Evolutionary conservation across 1,140 invertebrate genomes (phyloP).

Genomic region (Drosophila jambulina): DNA sequence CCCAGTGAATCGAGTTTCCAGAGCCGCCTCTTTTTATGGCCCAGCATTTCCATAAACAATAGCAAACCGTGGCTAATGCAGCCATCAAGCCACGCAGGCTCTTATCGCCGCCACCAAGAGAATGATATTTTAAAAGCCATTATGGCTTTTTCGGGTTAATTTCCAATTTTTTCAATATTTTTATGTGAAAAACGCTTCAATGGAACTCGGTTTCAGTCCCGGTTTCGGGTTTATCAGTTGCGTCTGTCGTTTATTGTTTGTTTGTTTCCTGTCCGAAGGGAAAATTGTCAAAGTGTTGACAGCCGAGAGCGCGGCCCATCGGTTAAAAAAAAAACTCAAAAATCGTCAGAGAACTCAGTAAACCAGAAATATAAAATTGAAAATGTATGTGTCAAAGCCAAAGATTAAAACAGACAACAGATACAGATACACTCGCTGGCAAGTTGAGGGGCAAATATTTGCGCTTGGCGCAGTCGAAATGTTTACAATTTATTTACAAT

Average conservation of each 20-base stretch:
- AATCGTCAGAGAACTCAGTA: conserved; percentile 1
- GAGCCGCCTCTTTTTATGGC: conserved; percentile 41
- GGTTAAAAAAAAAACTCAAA: conserved; percentile 14
- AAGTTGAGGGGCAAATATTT: conserved; percentile 62
- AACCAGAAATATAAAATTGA: conserved; percentile 43
- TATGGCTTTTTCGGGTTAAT: conserved; percentile 56
- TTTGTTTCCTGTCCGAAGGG: conserved; percentile 63
- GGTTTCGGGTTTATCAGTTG: conserved; percentile 62
- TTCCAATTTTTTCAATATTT: conserved; percentile 42
- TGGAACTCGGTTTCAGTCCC: conserved; percentile 3
- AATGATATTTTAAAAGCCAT: conserved; percentile 65
- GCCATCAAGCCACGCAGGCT: conserved; percentile 45
- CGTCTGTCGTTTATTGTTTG: conserved; percentile 56
- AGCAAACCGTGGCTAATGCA: conserved; percentile 60
- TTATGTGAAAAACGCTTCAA: conserved; percentile 29
- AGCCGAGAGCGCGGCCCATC: conserved; percentile 35
- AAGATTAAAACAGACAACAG: conserved; percentile 45
- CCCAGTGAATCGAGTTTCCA: conserved; percentile 25
- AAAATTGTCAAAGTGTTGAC: conserved; percentile 75
- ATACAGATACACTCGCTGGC: conserved; percentile 29
- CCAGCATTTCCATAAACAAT: conserved; percentile 47
- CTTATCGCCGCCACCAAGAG: conserved; percentile 49
- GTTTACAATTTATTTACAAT: conserved; percentile 82
- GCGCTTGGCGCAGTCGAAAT: conserved; percentile 68
- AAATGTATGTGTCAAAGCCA: conserved; percentile 44